Evolutionary conservation across 1,140 invertebrate species (phyloP).

Genomic region (Cyphomyrmex costatus): DNA sequence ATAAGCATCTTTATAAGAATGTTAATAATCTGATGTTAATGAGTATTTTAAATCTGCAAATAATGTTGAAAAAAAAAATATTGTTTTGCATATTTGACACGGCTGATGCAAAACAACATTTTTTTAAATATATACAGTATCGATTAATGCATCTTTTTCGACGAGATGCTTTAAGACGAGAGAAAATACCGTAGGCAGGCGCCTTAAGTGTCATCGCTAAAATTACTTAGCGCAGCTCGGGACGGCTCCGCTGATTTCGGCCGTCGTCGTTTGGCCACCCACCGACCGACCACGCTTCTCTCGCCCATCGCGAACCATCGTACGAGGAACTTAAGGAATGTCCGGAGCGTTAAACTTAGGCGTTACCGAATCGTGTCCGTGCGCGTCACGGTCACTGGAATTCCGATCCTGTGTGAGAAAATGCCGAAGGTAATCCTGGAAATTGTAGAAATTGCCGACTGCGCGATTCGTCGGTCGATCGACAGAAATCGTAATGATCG

Average conservation of each 20-base stretch:
- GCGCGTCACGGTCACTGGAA: constrained; percentile 39
- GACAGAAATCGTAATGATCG: background rate
- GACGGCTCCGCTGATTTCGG: constrained; percentile 44
- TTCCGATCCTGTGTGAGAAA: constrained; percentile 28
- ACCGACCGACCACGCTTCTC: constrained; percentile 50
- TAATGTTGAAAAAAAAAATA: too few relatives aligned
- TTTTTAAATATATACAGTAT: background rate
- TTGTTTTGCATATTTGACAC: too few relatives aligned
- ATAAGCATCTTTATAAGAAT: too few relatives aligned
- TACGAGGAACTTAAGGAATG: constrained; percentile 64
- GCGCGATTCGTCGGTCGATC: background rate
- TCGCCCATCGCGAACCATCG: constrained; percentile 53
- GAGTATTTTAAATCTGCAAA: too few relatives aligned
- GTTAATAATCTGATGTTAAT: too few relatives aligned
- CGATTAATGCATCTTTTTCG: constrained; percentile 27
- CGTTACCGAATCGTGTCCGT: constrained; percentile 69
- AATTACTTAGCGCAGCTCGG: constrained; percentile 72
- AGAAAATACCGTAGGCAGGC: constrained; percentile 40
- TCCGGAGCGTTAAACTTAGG: constrained; percentile 72
- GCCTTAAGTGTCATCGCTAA: constrained; percentile 80
- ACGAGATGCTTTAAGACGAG: constrained; percentile 46
- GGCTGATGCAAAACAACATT: too few relatives aligned
- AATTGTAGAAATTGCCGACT: background rate
- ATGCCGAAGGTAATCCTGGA: background rate
- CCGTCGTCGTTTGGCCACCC: constrained; percentile 64